Base-by-base conservation (phyloP, 2,113 vertebrate genomes). In the Cranoglanis bouderius region DNA sequence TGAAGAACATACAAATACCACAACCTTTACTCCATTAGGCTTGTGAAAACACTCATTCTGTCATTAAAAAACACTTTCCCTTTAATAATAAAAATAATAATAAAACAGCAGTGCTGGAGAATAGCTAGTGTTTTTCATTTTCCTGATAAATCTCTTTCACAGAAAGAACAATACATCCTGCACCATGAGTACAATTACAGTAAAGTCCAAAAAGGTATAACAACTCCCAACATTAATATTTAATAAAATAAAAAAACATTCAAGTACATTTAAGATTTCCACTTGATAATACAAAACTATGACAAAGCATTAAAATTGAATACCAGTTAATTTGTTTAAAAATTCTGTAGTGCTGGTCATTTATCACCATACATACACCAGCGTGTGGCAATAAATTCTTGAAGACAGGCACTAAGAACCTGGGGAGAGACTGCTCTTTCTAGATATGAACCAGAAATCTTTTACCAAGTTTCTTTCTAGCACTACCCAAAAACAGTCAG, bases 211-310 rank as follows among this genome's bases (percentile, higher is more conserved):
- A 70, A 72, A 72, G 32, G 35, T 72, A 38, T 70, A 35, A 70
- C 67, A 72, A 38, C 32, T 72, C 96, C 96, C 96, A 96, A 90
- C 96, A 96, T 97, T 91, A 91, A 94, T 94, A 95, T 95, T 95
- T 95, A 95, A 95, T 95, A 95, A 95, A 96, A 96, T 95, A 96
- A 96, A 95, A 98, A n/a, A 65, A 32, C 97, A 97, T 99, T 98
- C 98, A 98, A 99, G 97, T 99, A 99, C 98, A 72, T 97, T 96
- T 98, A 97, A 97, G 96, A 96, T 96, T 96, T 97, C 87, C 97
- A 97, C 97, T 98, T 97, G 96, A 97, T 98, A 98, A 96, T 96
- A 96, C 98, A 98, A 98, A 99, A 98, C 98, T 99, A 99, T 98
- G 97, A 98, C 96, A 98, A 99, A 99, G 98, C 97, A 97, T 99